Percentiles rank a stretch among this genome's conserved stretches.
Evolutionary conservation across 2,113 vertebrate species (phyloP).

Genomic region (Oreochromis niloticus): DNA sequence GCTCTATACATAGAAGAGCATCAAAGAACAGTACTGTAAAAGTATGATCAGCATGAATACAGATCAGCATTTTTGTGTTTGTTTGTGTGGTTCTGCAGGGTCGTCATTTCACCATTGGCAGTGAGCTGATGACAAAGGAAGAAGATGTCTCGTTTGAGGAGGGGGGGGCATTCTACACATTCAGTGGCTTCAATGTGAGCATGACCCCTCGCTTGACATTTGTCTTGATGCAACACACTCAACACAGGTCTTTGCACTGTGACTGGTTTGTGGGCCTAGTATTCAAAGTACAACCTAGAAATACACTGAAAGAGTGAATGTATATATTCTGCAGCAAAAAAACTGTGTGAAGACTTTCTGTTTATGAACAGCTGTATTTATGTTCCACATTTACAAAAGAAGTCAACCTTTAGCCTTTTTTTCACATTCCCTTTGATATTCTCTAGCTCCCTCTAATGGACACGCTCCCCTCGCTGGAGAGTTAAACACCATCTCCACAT

Average conservation of each 20-base stretch:
- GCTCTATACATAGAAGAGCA: background rate
- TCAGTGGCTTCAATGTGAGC: conserved; percentile 68
- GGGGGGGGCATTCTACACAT: conserved; percentile 43
- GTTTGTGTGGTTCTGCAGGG: conserved; percentile 16
- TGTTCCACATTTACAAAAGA: conserved; percentile 10
- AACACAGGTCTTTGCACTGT: background rate
- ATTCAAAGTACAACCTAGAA: background rate
- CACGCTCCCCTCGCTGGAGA: conserved; percentile 12
- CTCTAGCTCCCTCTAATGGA: conserved; percentile 69
- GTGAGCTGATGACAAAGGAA: conserved; percentile 68
- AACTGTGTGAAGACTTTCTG: background rate
- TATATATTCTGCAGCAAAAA: background rate
- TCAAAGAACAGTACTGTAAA: background rate
- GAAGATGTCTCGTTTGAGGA: conserved; percentile 51
- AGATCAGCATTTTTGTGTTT: background rate
- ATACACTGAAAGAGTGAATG: background rate
- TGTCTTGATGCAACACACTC: background rate
- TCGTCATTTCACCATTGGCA: conserved; percentile 63
- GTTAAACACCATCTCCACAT: conserved; percentile 19
- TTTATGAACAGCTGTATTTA: background rate
- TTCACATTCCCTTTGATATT: conserved; percentile 36
- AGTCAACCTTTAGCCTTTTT: background rate
- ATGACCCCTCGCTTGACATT: background rate
- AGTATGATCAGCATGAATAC: background rate
- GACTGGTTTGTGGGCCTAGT: background rate